These are phyloP conservation scores for Vimba vimba DNA, from an alignment of 2,113 vertebrate genomes.

Conservation along the genomic window DNA sequence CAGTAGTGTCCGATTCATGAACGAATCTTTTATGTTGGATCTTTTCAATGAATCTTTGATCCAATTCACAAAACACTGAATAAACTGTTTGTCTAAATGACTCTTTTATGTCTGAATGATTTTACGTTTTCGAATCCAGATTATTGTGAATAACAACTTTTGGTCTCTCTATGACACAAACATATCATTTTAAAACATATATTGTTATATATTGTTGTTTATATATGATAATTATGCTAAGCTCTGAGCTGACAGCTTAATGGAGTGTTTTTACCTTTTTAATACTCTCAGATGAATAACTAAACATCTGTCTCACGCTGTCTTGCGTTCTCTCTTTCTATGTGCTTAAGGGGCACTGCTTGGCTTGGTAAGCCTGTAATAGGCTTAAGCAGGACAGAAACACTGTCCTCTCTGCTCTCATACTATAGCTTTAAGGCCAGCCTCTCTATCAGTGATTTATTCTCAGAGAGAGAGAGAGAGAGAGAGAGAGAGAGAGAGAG, in stretches of 20 bases:
- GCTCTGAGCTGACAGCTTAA: background rate
- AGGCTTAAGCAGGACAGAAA: slow-evolving; percentile 60
- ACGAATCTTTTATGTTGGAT: background rate
- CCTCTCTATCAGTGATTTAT: slow-evolving; percentile 47
- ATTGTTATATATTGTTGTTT: background rate
- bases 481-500: too few species aligned
- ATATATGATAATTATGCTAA: background rate
- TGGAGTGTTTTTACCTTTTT: slow-evolving; percentile 1
- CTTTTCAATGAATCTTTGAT: background rate
- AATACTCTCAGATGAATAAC: slow-evolving; percentile 14
- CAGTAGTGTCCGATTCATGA: background rate
- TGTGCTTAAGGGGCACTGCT: slow-evolving; percentile 31
- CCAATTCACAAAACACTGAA: too few species aligned
- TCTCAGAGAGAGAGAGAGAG: background rate
- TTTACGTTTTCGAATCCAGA: background rate
- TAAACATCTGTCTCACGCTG: slow-evolving; percentile 12
- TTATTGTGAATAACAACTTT: background rate
- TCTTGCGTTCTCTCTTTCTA: slow-evolving; percentile 5
- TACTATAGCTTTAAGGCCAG: slow-evolving; percentile 34
- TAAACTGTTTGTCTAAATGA: background rate
- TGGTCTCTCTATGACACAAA: background rate
- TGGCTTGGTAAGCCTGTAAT: slow-evolving; percentile 65
- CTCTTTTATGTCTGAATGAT: background rate
- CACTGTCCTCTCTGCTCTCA: slow-evolving; percentile 32
- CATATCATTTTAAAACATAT: background rate